Base-by-base conservation (phyloP, 2,113 vertebrate genomes). In the Paedocypris sp. region DNA sequence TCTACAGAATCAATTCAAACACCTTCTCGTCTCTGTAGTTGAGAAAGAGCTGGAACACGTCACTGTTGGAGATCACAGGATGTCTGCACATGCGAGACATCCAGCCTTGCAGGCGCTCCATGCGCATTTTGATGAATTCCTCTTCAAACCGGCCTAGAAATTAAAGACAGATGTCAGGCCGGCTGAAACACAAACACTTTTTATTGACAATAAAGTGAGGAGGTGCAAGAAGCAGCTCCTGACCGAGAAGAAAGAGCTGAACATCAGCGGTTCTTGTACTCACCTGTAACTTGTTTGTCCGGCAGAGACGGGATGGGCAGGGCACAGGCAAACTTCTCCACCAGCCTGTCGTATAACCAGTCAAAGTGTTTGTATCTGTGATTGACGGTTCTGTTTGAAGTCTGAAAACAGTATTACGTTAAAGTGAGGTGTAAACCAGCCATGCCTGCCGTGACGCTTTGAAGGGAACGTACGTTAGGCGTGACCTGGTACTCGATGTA, bases 361-460 rank as follows among this genome's bases (percentile, higher is more conserved):
- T 92, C 90, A 80, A 92, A 92, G 80, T 92, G 90, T 76, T 92
- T 92, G 59, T 91, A 92, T 78, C 89, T 86, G 81, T 92, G 90
- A 77, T 90, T 91, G 72, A 92, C 89, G 53, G 89, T 80, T 41
- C 87, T 79, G 62, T 89, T 90, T 76, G 90, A 90, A 73, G 85
- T 89, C 90, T 91, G 76, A 1, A 78, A 59, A 20, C 1, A 16
- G 16, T 46, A 12, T 8, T 15, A 54, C 5, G 20, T 31, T 26
- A 8, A 45, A 13, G 42, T 26, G 35, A 33, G 19, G 4, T 3
- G 20, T n/a, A n/a, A n/a, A n/a, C n/a, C n/a, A n/a, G n/a, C n/a
- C n/a, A n/a, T n/a, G n/a, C n/a, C n/a, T n/a, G n/a, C n/a, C n/a
- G n/a, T n/a, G n/a, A n/a, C n/a, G n/a, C n/a, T 28, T 41, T 41